Base-by-base conservation (phyloP, 2,888 invertebrate species). In the Dasysyrphus albostriatus region DNA sequence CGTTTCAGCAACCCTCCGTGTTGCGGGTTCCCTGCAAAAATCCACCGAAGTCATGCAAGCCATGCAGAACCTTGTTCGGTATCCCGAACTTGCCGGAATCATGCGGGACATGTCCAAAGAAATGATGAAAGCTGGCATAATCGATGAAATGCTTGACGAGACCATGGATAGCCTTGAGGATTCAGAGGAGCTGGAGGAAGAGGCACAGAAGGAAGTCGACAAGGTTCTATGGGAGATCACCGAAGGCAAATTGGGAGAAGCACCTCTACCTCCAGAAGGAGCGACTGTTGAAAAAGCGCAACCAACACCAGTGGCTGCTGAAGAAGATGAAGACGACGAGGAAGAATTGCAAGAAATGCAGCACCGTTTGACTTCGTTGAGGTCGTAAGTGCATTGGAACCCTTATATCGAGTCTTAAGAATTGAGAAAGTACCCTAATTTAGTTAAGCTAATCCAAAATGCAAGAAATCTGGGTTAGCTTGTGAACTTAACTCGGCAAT, bases 61-160 rank as follows among this genome's bases (percentile, higher is more conserved):
- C 0, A 99, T 99, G 98, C 98, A 99, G 91, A 95, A 96, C 6
- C 93, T 99, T 8, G 94, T 99, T 3, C 95, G 97, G 89, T 94
- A 99, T 16, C 98, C 98, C 0, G 99, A 99, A 93, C 95, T 99
- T 4, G 97, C 98, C 0, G 96, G 96, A 51, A 98, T 98, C 0
- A 99, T 99, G 99, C 96, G 98, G 90, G 99, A 99, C 89, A 94
- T 99, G 94, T 98, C 99, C 2, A 98, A 97, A 91, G 99, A 99
- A 94, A 99, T 99, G 99, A 99, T 98, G 98, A 97, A 96, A 92
- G 98, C 98, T 0, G 99, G 99, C 19, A 99, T 99, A 83, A 98
- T 99, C 73, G 99, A 99, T 92, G 99, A 99, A 93, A 98, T 99
- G 99, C 93, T 99, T 54, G 99, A 99, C 88, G 99, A 99, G 91